Conservation (phyloP, 2,113 vertebrate genomes). For the Tenrec ecaudatus region DNA sequence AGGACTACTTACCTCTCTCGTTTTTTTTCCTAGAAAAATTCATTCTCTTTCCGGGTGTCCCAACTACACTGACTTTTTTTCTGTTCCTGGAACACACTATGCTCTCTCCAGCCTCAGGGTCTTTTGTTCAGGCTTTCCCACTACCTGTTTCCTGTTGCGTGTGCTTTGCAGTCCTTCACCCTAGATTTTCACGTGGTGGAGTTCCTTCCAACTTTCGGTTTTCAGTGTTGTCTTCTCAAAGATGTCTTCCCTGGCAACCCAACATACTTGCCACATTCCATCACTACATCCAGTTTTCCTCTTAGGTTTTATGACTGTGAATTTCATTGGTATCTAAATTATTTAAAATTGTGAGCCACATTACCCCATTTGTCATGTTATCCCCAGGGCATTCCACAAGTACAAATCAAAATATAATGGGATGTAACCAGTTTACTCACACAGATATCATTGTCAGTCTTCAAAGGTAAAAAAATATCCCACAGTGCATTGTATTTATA, state of each 20-base stretch:
- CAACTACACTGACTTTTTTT: neutral
- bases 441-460: slow-evolving; percentile 19
- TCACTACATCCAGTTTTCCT: neutral
- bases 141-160: neutral
- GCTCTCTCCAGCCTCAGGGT: neutral
- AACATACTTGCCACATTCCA: neutral
- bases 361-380: neutral
- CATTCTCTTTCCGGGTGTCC: neutral
- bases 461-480: neutral
- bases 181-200: neutral
- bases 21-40: slow-evolving; percentile 6
- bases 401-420: neutral
- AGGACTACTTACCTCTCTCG: neutral
- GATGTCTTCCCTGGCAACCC: neutral
- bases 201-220: neutral
- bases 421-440: neutral
- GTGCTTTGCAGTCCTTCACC: neutral
- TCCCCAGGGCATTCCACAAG: neutral
- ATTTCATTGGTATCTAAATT: neutral
- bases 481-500: neutral
- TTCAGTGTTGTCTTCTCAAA: neutral
- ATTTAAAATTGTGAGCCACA: neutral
- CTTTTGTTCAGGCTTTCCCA: neutral
- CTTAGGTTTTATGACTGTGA: neutral
- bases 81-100: neutral